Evolutionary conservation across 2,113 vertebrate genomes (phyloP).

Genomic region (Nothocercus julius): DNA sequence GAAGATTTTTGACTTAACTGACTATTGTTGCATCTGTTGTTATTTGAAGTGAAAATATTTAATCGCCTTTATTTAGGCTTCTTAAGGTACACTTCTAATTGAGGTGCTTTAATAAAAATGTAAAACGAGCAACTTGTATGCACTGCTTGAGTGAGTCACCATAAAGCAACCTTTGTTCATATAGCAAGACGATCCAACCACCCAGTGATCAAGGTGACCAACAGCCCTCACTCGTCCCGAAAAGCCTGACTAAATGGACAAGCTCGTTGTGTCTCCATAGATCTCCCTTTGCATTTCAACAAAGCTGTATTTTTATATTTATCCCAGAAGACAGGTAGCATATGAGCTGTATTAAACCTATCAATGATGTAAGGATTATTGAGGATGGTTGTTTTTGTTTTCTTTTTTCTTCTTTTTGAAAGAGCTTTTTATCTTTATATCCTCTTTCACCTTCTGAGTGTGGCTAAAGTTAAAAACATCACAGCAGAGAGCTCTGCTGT

Average conservation of each 20-base stretch:
- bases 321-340: neutral
- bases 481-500: neutral
- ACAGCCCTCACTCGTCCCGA: neutral
- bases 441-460: neutral
- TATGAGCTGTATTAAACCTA: neutral
- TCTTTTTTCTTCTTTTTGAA: neutral
- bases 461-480: conserved; percentile 40
- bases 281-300: neutral
- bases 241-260: neutral
- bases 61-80: neutral
- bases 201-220: neutral
- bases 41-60: neutral
- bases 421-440: conserved; percentile 26
- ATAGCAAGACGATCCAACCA: neutral
- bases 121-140: neutral
- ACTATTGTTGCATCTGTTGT: neutral
- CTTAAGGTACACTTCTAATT: neutral
- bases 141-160: neutral
- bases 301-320: neutral
- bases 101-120: neutral
- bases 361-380: neutral
- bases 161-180: neutral
- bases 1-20: neutral
- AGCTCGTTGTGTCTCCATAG: neutral
- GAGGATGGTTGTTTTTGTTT: neutral